These are phyloP conservation scores for Petrocephalus zakoni DNA, from an alignment of 2,113 vertebrate species.

Conservation along the genomic window DNA sequence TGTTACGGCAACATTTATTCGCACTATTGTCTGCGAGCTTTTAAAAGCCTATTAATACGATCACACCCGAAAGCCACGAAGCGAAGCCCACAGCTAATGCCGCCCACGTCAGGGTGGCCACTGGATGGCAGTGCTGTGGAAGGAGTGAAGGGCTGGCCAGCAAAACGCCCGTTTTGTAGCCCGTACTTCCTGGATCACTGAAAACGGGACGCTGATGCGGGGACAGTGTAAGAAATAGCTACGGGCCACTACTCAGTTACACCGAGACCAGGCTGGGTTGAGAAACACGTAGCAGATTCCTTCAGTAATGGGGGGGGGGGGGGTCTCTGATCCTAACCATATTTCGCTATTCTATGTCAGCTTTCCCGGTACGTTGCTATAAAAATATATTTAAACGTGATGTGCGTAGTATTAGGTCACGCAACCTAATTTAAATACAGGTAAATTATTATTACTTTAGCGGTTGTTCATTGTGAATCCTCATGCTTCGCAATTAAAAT, in stretches of 20 bases:
- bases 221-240: not conserved
- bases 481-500: not conserved
- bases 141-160: slow-evolving; percentile 18
- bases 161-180: not conserved
- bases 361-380: not conserved
- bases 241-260: not conserved
- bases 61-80: not conserved
- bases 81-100: not conserved
- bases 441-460: not conserved
- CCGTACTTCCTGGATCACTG: not conserved
- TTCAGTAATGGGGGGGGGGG: not conserved
- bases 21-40: not conserved
- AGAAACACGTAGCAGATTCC: not conserved
- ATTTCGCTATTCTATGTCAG: not conserved
- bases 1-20: not conserved
- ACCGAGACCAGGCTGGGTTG: not conserved
- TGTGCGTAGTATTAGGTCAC: not conserved
- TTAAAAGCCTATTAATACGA: not conserved
- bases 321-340: not conserved
- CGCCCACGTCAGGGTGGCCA: slow-evolving; percentile 39
- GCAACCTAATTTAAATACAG: not conserved
- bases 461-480: not conserved
- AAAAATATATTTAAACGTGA: not conserved
- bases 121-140: slow-evolving; percentile 68
- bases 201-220: not conserved